These are phyloP conservation scores for Caenorhabditis wallacei DNA, from an alignment of 2,888 invertebrate genomes.

Conservation along the genomic window DNA sequence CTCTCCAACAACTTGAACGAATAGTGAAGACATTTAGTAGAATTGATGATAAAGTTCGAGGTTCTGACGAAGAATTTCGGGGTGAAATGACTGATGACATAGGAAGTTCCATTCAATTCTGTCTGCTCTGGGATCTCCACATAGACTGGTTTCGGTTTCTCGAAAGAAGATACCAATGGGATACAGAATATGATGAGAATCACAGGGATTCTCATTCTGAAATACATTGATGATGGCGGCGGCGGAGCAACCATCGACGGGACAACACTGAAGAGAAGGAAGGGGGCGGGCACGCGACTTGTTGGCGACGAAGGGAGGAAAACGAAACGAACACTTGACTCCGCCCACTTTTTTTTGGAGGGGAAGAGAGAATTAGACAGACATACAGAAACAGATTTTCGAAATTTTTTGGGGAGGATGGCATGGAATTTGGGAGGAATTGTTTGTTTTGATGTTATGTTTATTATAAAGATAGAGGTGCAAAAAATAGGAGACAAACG, in stretches of 20 bases:
- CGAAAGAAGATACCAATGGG: not conserved
- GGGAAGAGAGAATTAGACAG: slow-evolving; percentile 10
- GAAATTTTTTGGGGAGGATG: slow-evolving; percentile 1
- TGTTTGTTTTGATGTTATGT: slow-evolving; percentile 8
- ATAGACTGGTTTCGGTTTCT: not conserved
- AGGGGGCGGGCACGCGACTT: not conserved
- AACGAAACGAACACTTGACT: not conserved
- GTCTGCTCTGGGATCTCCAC: slow-evolving; percentile 4
- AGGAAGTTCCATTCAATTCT: slow-evolving; percentile 1
- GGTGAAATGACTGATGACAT: not conserved
- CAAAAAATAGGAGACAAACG: not conserved
- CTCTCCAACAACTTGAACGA: slow-evolving; percentile 12
- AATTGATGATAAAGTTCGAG: not conserved
- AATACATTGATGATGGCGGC: not conserved
- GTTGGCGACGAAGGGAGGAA: not conserved
- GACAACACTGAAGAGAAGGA: not conserved
- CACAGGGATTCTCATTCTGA: not conserved
- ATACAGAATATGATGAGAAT: not conserved
- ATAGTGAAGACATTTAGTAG: slow-evolving; percentile 5
- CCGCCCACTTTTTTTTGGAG: not conserved
- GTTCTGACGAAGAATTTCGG: slow-evolving; percentile 8
- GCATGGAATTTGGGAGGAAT: slow-evolving; percentile 4
- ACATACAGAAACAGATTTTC: slow-evolving; percentile 1
- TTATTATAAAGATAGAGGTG: not conserved
- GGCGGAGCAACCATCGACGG: not conserved